Base-by-base conservation (phyloP, 2,888 invertebrate genomes). In the Brachyptera putata region DNA sequence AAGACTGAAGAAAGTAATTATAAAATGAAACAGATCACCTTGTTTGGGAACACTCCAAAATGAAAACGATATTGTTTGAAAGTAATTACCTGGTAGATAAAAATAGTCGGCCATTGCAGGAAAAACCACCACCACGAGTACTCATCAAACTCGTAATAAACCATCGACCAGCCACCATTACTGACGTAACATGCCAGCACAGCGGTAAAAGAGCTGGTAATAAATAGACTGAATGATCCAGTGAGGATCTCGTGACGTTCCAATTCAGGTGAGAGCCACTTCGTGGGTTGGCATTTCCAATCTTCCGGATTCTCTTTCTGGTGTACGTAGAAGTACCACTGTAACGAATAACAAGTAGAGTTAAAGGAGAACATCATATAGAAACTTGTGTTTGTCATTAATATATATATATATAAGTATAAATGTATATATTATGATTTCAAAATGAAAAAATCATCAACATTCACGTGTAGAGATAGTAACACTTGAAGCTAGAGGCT, bases 251-350 rank as follows among this genome's bases (percentile, higher is more conserved):
- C 87, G 66, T 87, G 84, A 3, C 81, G 76, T 68, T 87, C 86
- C 57, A 87, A 72, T 60, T 86, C 84, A 0, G 84, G 82, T 0
- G 81, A 73, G 11, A 87, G 68, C 82, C 84, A 87, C 65, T 84
- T 85, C 41, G 77, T 77, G 0, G 87, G 87, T 69, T 88, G 88
- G 65, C 86, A 84, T 74, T 88, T 88, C 87, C 88, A 88, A 65
- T 84, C 83, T 56, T 83, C 76, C 0, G 87, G 77, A 5, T 73
- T 69, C 67, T 85, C 81, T 1, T 82, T 74, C 69, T 80, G 79
- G 1, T 79, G 76, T 18, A 86, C 77, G 73, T 87, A 88, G 73
- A 83, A 87, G 70, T 85, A 85, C 85, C 85, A 87, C 85, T 87
- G 77, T 11, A 30, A 30, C n/a, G n/a, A n/a, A n/a, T n/a, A n/a